phyloP scores from a whole-genome alignment of 2,113 vertebrate genomes.

The Trinectes maculatus region DNA sequence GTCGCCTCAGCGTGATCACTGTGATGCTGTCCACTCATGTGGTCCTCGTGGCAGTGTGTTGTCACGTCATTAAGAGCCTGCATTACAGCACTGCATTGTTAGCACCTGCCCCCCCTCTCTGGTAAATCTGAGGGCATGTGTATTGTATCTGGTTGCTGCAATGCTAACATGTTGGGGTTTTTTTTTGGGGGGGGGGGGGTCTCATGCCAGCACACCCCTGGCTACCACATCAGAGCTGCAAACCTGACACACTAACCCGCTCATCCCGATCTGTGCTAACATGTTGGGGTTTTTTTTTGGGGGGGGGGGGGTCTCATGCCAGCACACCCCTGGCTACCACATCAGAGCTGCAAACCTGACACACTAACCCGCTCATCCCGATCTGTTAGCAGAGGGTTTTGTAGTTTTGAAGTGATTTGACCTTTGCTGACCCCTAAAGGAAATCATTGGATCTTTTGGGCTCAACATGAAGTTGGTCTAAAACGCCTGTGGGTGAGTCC shows the following conservation, averaged over 20 bases:
- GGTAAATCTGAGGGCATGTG: too few species aligned
- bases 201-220: too few species aligned
- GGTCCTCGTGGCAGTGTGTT: slow-evolving; percentile 7
- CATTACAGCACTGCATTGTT: slow-evolving; percentile 25
- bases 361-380: slow-evolving; percentile 26
- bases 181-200: too few species aligned
- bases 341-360: slow-evolving; percentile 13
- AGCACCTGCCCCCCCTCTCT: too few species aligned
- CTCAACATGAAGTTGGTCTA: slow-evolving; percentile 45
- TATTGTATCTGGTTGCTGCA: too few species aligned
- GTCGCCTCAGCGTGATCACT: too few species aligned
- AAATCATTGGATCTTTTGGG: slow-evolving; percentile 51
- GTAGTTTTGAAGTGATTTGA: slow-evolving; percentile 48
- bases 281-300: too few species aligned
- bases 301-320: too few species aligned
- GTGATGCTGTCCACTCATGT: not conserved
- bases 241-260: slow-evolving; percentile 11
- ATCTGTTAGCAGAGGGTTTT: slow-evolving; percentile 24
- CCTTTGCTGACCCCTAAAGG: slow-evolving; percentile 50
- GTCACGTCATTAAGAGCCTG: slow-evolving; percentile 22
- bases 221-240: slow-evolving; percentile 23
- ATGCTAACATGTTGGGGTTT: too few species aligned
- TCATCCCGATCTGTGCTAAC: too few species aligned
- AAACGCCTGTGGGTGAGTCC: slow-evolving; percentile 8
- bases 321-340: slow-evolving; percentile 16